Conservation (phyloP, 2,113 vertebrate species). For the Sminthopsis crassicaudata region DNA sequence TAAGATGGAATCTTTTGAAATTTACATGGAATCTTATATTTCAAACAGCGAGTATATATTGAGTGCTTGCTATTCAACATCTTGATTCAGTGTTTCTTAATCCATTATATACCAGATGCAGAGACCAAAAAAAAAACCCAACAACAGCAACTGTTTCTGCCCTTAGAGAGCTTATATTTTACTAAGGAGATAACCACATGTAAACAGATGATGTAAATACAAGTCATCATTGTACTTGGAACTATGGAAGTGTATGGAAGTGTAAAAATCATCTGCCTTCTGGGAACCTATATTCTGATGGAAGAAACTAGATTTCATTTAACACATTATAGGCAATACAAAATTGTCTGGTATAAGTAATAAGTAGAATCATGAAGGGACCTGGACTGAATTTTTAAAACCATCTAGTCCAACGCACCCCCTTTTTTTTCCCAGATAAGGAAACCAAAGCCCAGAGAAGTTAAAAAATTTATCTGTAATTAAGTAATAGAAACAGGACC, state of each 20-base stretch:
- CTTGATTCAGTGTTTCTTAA: neutral
- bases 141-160: neutral
- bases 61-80: neutral
- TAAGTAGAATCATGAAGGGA: neutral
- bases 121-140: neutral
- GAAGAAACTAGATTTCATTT: slow-evolving; percentile 5
- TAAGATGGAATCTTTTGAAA: neutral
- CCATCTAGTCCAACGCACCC: neutral
- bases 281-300: neutral
- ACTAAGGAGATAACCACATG: neutral
- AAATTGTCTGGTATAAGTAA: neutral
- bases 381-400: slow-evolving; percentile 25
- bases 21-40: neutral
- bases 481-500: neutral
- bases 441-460: neutral
- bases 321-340: slow-evolving; percentile 1
- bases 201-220: neutral
- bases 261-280: slow-evolving; percentile 1
- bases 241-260: neutral
- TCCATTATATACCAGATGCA: neutral
- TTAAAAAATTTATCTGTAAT: neutral
- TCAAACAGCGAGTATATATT: neutral
- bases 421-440: slow-evolving; percentile 9
- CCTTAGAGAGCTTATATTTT: neutral
- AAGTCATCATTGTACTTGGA: neutral